Conservation (phyloP, 1,140 invertebrate genomes). For the Agraylea sexmaculata region DNA sequence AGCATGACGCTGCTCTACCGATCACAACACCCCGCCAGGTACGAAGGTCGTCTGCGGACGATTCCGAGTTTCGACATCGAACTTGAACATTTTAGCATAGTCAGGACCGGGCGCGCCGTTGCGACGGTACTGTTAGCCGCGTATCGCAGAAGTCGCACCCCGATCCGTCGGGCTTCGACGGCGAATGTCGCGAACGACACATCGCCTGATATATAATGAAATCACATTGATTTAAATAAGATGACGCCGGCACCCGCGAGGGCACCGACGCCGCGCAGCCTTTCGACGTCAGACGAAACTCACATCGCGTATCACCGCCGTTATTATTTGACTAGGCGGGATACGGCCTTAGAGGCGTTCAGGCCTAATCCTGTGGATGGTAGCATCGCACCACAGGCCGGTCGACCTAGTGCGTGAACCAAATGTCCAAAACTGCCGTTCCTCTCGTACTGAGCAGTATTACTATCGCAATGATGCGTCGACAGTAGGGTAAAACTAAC, state of each 20-base stretch:
- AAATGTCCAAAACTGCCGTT: slow-evolving; percentile 61
- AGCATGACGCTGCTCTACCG: slow-evolving; percentile 47
- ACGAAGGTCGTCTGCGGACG: slow-evolving; percentile 49
- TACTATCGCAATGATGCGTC: slow-evolving; percentile 39
- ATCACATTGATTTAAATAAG: too few relatives aligned
- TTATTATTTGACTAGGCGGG: slow-evolving; percentile 48
- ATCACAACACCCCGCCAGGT: slow-evolving; percentile 49
- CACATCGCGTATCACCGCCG: slow-evolving; percentile 37
- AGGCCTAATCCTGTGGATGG: slow-evolving; percentile 70
- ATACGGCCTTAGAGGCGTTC: slow-evolving; percentile 71
- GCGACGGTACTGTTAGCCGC: too few relatives aligned
- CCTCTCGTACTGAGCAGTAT: slow-evolving; percentile 45
- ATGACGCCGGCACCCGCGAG: too few relatives aligned
- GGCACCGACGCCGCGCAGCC: too few relatives aligned
- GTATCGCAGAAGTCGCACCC: too few relatives aligned
- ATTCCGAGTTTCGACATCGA: slow-evolving; percentile 48
- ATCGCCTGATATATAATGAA: too few relatives aligned
- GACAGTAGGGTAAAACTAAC: slow-evolving; percentile 56
- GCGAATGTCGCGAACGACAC: too few relatives aligned
- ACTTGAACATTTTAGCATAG: too few relatives aligned
- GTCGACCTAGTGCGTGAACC: slow-evolving; percentile 55
- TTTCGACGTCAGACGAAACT: too few relatives aligned
- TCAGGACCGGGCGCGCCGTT: too few relatives aligned
- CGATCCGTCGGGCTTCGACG: too few relatives aligned
- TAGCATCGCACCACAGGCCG: slow-evolving; percentile 59